Evolutionary conservation across 2,113 vertebrate genomes (phyloP).

Genomic region (Phyllopteryx taeniolatus): DNA sequence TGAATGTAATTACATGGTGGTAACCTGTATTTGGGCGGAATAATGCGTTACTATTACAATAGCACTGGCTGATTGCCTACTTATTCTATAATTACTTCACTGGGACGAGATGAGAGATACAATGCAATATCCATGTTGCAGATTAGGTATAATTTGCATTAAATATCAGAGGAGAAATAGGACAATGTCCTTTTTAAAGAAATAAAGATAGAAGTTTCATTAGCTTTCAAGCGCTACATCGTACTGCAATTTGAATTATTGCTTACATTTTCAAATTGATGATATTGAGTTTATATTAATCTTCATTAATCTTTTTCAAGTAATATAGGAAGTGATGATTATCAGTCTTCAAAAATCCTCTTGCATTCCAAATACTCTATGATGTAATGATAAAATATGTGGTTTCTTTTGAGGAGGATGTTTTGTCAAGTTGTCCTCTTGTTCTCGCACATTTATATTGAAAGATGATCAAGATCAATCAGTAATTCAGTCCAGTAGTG

Average conservation of each 20-base stretch:
- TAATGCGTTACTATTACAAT: constrained; percentile 40
- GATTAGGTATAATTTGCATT: background rate
- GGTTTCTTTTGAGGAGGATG: too few relatives aligned
- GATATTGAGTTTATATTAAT: too few relatives aligned
- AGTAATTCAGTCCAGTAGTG: too few relatives aligned
- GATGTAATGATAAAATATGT: too few relatives aligned
- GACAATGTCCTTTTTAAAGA: background rate
- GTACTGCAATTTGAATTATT: background rate
- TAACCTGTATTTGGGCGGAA: constrained; percentile 34
- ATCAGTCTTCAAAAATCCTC: too few relatives aligned
- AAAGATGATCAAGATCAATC: too few relatives aligned
- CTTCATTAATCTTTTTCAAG: too few relatives aligned
- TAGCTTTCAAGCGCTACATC: background rate
- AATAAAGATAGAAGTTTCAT: background rate
- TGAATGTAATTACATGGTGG: constrained; percentile 37
- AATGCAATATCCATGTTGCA: constrained; percentile 15
- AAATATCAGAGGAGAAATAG: background rate
- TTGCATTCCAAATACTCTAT: too few relatives aligned
- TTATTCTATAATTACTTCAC: constrained; percentile 42
- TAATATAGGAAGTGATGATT: too few relatives aligned
- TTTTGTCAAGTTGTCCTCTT: too few relatives aligned
- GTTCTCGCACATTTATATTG: too few relatives aligned
- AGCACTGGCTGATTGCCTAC: constrained; percentile 22
- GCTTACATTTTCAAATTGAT: background rate
- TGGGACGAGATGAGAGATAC: constrained; percentile 9